phyloP scores from a whole-genome alignment of 2,888 invertebrate species.

The Biston stratarius region DNA sequence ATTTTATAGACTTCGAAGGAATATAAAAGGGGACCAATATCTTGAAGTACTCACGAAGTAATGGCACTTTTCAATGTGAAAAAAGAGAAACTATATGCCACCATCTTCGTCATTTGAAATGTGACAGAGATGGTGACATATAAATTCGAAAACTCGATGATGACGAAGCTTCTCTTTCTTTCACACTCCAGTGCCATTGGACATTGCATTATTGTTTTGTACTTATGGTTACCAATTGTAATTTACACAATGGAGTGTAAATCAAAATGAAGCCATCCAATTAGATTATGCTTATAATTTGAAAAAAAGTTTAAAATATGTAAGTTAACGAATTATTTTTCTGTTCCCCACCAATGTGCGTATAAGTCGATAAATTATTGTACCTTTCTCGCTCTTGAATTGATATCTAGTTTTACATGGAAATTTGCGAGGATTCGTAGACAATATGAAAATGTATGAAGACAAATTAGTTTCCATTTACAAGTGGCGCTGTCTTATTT shows the following conservation, averaged over 20 bases:
- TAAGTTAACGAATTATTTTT: neutral
- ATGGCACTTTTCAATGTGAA: neutral
- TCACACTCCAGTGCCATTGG: neutral
- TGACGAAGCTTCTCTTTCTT: neutral
- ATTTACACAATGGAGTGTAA: neutral
- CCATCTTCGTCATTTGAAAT: constrained; percentile 12
- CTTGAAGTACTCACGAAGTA: neutral
- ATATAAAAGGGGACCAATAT: constrained; percentile 1
- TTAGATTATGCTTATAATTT: neutral
- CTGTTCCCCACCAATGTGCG: neutral
- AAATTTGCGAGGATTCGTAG: too few relatives aligned
- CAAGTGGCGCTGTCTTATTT: too few relatives aligned
- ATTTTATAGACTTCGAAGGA: constrained; percentile 1
- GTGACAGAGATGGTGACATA: constrained; percentile 27
- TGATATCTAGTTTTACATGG: neutral
- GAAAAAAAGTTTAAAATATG: neutral
- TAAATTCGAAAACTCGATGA: constrained; percentile 5
- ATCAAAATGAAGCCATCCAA: too few relatives aligned
- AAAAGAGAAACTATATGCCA: constrained; percentile 16
- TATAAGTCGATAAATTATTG: neutral
- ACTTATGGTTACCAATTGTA: neutral
- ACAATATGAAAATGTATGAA: too few relatives aligned
- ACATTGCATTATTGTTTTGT: neutral
- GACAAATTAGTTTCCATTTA: too few relatives aligned
- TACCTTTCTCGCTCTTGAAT: neutral